Evolutionary conservation across 23 tunicate genomes (phyloP), one percentile per base, ranked within the genome.

Genomic region (Halocynthia roretzi): DNA sequence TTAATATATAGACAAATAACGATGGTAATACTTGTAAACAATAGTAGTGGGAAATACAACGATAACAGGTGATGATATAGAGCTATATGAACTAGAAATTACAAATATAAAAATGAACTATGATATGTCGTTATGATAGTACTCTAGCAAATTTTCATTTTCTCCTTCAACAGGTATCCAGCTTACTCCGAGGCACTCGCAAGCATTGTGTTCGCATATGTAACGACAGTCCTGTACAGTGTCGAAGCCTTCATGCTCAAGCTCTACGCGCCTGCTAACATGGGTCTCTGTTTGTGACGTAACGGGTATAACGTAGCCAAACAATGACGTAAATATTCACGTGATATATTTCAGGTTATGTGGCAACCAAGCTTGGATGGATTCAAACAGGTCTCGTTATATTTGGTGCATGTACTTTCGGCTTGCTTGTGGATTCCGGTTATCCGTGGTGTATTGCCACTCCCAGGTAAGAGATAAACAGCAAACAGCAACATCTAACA

Each of bases 341-440:
- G 15, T 19, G 56, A 14, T 44, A 18, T 17, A 11, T 77, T 62
- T 6, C 66, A 88, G 95, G 95, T 8, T 88, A 80, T 73, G 81
- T 88, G n/a, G 95, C 95, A 54, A 83, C 95, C 14, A 66, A 50
- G 44, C 79, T 60, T 20, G 95, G 95, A 49, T 88, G 95, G 95
- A 22, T 88, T n/a, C 83, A 83, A 62, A 83, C 95, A 7, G 71
- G 71, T 7, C 57, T 88, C 17, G 53, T 88, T 7, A 71, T 77
- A 10, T 77, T 81, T 55, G 95, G 87, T 50, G 87, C 84, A 6
- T 84, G 81, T 15, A 56, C 95, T 6, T 88, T 88, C 71, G 73
- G 87, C 52, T 73, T 88, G 44, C 49, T 88, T 71, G 95, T 83
- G 23, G 95, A 83, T 49, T 77, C 87, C 6, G 83, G 83, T 11